Evolutionary conservation across 2,888 invertebrate species (phyloP).

Genomic region (Pristionchus exspectatus): DNA sequence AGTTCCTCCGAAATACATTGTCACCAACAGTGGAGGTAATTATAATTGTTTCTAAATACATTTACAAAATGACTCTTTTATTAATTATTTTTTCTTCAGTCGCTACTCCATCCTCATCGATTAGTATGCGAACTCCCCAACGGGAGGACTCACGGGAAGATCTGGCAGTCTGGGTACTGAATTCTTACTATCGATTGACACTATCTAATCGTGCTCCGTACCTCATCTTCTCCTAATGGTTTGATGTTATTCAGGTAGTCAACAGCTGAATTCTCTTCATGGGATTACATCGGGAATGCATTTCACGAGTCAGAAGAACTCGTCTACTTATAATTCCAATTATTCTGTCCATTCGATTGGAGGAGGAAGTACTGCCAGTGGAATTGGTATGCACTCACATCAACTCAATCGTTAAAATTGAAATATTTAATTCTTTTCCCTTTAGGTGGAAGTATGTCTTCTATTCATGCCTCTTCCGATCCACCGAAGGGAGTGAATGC

Average conservation of each 20-base stretch:
- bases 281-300: background rate
- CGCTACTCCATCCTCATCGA: background rate
- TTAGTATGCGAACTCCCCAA: background rate
- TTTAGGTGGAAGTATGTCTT: background rate
- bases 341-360: background rate
- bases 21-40: slow-evolving; percentile 16
- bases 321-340: background rate
- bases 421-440: background rate
- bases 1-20: background rate
- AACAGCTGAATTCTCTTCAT: background rate
- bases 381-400: background rate
- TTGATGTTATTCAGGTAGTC: slow-evolving; percentile 1
- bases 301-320: background rate
- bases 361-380: slow-evolving; percentile 25
- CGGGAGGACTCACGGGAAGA: background rate
- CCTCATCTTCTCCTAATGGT: background rate
- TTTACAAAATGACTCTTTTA: background rate
- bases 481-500: background rate
- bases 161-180: background rate
- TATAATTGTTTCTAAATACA: background rate
- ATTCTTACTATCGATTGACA: background rate
- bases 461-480: background rate
- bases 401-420: background rate
- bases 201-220: background rate
- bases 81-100: background rate